Base-by-base conservation (phyloP, 2,888 invertebrate genomes). In the Trichopoda pennipes region DNA sequence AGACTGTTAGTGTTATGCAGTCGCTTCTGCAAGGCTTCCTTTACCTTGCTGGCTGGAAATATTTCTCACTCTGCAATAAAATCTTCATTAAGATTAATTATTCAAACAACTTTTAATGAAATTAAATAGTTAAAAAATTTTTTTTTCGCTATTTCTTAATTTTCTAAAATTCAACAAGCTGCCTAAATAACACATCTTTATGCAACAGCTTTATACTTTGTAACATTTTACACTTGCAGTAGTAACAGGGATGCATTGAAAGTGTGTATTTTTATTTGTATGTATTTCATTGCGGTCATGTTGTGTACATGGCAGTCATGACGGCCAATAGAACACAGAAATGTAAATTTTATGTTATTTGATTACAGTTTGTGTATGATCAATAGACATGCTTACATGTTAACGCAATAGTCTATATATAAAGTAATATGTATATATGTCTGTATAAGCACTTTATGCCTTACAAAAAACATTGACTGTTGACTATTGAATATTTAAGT, bases 281-380 rank as follows among this genome's bases (percentile, higher is more conserved):
- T 28, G 35, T 17, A 44, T 73, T 70, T 51, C 56, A 72, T 66
- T 79, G 78, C 68, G 82, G 82, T 78, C 58, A 44, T 77, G 64
- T 69, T 63, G 66, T 69, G 51, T 69, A 51, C 58, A 61, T 80
- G 69, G 74, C 75, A 78, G 81, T 84, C 47, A 64, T 61, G 75
- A 74, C 70, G 75, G 77, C 70, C 66, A 75, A 69, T 73, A 80
- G 28, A 73, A 66, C 56, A 80, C 83, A 64, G 81, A 84, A 84
- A 83, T 83, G 72, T 78, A 75, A 81, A 83, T 83, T 84, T 83
- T 61, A 82, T 82, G 58, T 74, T 81, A 75, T 83, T 79, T 84
- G 47, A 56, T 51, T 58, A 63, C 42, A 58, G 60, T 56, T 9
- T 49, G 9, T 2, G 4, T 7, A 28, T 8, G 8, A 28, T 28